Evolutionary conservation across 2,113 vertebrate genomes (phyloP).

Genomic region (Typhlomys cinereus): DNA sequence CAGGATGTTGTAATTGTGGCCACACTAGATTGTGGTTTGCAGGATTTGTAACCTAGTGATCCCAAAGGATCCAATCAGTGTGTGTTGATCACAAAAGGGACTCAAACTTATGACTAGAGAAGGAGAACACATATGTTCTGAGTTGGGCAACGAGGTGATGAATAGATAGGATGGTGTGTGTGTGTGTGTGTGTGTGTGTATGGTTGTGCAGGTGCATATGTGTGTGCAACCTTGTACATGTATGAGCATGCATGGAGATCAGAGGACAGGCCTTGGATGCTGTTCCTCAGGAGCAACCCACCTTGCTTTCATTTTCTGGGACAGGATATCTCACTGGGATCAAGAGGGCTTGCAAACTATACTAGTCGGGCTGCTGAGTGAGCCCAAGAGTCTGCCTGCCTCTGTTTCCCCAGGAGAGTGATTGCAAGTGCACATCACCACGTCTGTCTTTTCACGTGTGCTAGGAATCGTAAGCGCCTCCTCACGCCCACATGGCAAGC

Average conservation of each 20-base stretch:
- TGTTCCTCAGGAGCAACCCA: background rate
- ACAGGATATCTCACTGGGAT: background rate
- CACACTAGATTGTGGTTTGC: background rate
- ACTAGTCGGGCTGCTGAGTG: background rate
- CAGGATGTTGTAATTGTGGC: background rate
- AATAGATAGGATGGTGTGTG: background rate
- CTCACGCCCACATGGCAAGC: background rate
- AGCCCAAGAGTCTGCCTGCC: background rate
- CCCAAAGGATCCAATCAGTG: background rate
- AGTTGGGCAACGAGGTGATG: background rate
- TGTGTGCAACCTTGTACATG: background rate
- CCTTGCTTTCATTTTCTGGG: background rate
- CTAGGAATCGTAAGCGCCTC: background rate
- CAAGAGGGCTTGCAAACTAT: background rate
- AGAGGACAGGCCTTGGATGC: background rate
- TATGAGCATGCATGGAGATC: background rate
- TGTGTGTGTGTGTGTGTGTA: background rate
- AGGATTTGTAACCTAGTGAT: background rate
- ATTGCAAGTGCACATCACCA: background rate
- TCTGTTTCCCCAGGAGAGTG: background rate
- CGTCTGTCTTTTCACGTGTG: background rate
- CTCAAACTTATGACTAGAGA: background rate
- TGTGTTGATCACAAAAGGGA: background rate
- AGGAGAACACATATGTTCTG: background rate
- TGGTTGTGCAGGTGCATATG: background rate